Evolutionary conservation across 2,113 vertebrate species (phyloP).

Genomic region (Phoxinus phoxinus): DNA sequence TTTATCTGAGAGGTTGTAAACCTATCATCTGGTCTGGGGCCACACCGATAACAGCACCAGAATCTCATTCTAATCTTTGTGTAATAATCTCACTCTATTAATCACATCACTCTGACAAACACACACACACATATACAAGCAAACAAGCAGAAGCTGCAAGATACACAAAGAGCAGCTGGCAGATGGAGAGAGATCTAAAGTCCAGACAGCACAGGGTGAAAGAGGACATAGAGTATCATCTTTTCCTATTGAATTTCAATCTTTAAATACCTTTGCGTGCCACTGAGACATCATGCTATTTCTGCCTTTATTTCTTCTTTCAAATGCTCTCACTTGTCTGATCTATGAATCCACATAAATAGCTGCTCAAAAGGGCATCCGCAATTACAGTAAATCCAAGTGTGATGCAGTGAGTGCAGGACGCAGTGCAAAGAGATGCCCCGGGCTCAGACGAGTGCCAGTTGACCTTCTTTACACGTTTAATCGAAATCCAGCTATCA

Average conservation of each 20-base stretch:
- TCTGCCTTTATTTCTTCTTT: slow-evolving; percentile 7
- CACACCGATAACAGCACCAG: not conserved
- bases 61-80: slow-evolving; percentile 30
- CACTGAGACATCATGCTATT: not conserved
- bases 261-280: slow-evolving; percentile 28
- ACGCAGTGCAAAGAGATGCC: slow-evolving; percentile 13
- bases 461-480: slow-evolving; percentile 23
- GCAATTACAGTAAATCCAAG: slow-evolving; percentile 4
- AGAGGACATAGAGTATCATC: slow-evolving; percentile 35
- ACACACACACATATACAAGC: not conserved
- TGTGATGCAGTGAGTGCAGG: not conserved
- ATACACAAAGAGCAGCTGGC: slow-evolving; percentile 36
- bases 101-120: slow-evolving; percentile 5
- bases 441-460: not conserved
- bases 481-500: not conserved
- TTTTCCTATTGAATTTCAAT: slow-evolving; percentile 45
- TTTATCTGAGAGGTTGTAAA: slow-evolving; percentile 8
- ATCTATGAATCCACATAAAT: slow-evolving; percentile 9
- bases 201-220: slow-evolving; percentile 31
- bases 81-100: slow-evolving; percentile 22
- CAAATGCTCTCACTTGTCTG: slow-evolving; percentile 11
- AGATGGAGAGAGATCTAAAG: slow-evolving; percentile 26
- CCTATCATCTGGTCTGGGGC: not conserved
- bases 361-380: not conserved
- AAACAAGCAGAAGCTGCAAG: not conserved